Evolutionary conservation across 2,113 vertebrate genomes (phyloP), one percentile per base, ranked within the genome.

Genomic region (Bubalus kerabau): DNA sequence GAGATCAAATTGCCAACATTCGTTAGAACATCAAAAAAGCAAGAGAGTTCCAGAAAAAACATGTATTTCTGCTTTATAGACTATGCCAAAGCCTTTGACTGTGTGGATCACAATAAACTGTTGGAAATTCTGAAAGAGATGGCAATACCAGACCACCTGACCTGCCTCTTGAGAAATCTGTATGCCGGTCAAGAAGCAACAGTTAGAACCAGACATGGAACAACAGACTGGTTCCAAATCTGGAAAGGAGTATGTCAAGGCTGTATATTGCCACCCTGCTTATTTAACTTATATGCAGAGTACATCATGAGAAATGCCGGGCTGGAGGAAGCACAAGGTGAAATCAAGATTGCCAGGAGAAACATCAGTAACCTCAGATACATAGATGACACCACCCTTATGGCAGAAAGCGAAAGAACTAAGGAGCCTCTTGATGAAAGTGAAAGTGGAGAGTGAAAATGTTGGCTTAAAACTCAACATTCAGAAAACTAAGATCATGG

Each of bases 11-110:
- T 36, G 5, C n/a, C n/a, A 71, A 40, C 67, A 71, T 36, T 11
- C 0, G 1, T 3, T 71, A 0, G 0, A 40, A 2, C n/a, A 40
- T 71, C 5, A 12, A 71, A 71, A 67, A 40, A 40, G 19, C 19
- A 71, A 71, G 67, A 67, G 32, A 40, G n/a, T 71, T 71, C 19
- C 17, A 71, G 19, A 40, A 71, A 32, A 71, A 40, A 71, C 21
- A 40, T 40, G 10, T 71, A 6, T 71, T 71, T 71, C 67, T 40
- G n/a, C n/a, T 40, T 71, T 12, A 71, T 6, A 12, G 67, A 23
- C 67, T 71, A 40, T 13, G 10, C 67, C 67, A 71, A 40, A 40
- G 10, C n/a, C n/a, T 71, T 71, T 71, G 67, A 71, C 67, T 71
- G 19, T 71, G 67, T 0, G 5, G 67, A 71, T 71, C 67, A 40